These are phyloP conservation scores for Ancistrus triradiatus DNA, from an alignment of 2,113 vertebrate genomes.

Conservation along the genomic window DNA sequence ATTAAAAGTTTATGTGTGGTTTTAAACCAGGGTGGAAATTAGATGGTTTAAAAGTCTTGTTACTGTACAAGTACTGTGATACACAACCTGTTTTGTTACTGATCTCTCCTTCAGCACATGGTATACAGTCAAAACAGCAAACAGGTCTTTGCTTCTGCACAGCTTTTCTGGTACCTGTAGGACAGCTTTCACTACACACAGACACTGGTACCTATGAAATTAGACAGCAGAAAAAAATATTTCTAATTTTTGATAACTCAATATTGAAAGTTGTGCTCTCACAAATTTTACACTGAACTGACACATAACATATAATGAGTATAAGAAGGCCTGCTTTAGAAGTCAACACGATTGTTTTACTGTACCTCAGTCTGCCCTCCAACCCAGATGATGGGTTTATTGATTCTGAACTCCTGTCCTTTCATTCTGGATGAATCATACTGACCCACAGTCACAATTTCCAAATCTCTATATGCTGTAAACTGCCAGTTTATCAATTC, in stretches of 20 bases:
- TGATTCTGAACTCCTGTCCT: conserved; percentile 49
- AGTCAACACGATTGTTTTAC: too few species aligned
- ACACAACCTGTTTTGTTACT: conserved; percentile 61
- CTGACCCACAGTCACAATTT: conserved; percentile 52
- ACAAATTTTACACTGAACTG: too few species aligned
- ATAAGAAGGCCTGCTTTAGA: too few species aligned
- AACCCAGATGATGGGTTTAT: conserved; percentile 53
- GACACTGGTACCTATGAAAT: conserved; percentile 59
- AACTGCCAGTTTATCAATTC: conserved; percentile 64
- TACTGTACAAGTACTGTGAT: background rate
- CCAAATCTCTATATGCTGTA: conserved; percentile 22
- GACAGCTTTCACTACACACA: conserved; percentile 60
- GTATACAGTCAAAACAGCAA: conserved; percentile 63
- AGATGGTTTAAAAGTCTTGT: too few species aligned
- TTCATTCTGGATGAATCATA: conserved; percentile 55
- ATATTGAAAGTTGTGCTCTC: too few species aligned
- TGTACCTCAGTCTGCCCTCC: conserved; percentile 45
- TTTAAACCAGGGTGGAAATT: background rate
- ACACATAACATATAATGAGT: too few species aligned
- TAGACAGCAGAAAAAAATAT: background rate
- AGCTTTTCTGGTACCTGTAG: conserved; percentile 58
- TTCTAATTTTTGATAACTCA: too few species aligned
- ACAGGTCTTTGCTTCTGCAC: conserved; percentile 58
- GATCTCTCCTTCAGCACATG: conserved; percentile 66
- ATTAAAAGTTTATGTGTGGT: background rate